These are phyloP conservation scores for Ectobius pallidus DNA, from an alignment of 2,888 invertebrate species.

Conservation along the genomic window DNA sequence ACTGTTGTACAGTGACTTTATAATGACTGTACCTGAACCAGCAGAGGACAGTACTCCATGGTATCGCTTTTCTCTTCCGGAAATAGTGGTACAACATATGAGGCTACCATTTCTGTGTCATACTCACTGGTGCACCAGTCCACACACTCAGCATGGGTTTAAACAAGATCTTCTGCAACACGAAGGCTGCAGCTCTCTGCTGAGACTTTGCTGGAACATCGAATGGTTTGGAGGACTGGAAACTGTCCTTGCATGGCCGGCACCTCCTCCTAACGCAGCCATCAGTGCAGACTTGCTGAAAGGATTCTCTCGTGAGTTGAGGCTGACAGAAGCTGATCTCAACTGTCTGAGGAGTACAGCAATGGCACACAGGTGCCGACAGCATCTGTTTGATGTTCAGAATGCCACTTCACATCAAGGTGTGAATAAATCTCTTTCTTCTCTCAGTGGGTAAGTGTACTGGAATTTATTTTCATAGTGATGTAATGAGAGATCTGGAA, in stretches of 20 bases:
- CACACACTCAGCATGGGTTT: conserved; percentile 51
- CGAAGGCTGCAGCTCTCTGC: conserved; percentile 51
- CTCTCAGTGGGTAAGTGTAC: conserved; percentile 62
- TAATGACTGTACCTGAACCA: conserved; percentile 50
- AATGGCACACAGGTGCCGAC: conserved; percentile 59
- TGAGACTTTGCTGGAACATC: conserved; percentile 57
- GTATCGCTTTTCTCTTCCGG: conserved; percentile 56
- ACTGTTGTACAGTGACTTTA: conserved; percentile 58
- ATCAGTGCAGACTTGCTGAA: neutral
- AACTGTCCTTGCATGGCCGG: conserved; percentile 50
- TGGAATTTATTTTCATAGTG: no score
- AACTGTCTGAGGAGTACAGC: conserved; percentile 60
- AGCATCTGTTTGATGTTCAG: conserved; percentile 63
- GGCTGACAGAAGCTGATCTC: conserved; percentile 56
- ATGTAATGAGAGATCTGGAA: no score
- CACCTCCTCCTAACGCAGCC: neutral
- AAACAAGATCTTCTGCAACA: conserved; percentile 50
- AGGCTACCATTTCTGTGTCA: conserved; percentile 58
- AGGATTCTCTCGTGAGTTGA: conserved; percentile 46
- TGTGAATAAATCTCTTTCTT: conserved; percentile 62
- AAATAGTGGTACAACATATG: conserved; percentile 55
- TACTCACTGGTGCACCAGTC: conserved; percentile 58
- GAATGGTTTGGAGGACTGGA: conserved; percentile 54
- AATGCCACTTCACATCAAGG: conserved; percentile 67
- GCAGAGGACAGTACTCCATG: conserved; percentile 44